Evolutionary conservation across 2,113 vertebrate species (phyloP).

Genomic region (Lepidothrix coronata): DNA sequence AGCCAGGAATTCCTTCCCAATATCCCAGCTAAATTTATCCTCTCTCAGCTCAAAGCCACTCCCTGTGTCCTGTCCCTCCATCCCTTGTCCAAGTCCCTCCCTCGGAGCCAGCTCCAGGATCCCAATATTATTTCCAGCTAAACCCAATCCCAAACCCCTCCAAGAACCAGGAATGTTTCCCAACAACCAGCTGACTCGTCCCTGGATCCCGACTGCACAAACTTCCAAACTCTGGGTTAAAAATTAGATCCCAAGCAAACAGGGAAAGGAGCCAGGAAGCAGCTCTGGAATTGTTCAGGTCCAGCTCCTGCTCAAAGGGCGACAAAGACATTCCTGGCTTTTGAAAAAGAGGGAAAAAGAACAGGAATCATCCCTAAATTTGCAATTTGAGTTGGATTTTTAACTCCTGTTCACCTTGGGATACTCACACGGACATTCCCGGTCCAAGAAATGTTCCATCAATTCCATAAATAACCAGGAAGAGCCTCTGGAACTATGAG

Average conservation of each 20-base stretch:
- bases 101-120: neutral
- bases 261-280: neutral
- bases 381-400: neutral
- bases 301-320: neutral
- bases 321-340: fast-evolving
- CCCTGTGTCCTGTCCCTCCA: neutral
- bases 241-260: neutral
- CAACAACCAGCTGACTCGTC: neutral
- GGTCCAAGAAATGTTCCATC: neutral
- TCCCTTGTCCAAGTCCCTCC: neutral
- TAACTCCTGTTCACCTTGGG: neutral
- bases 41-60: neutral
- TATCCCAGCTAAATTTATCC: neutral
- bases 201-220: fast-evolving
- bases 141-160: neutral
- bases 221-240: neutral
- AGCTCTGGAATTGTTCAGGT: neutral
- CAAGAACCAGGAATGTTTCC: neutral
- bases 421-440: neutral
- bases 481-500: neutral
- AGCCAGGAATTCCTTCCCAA: neutral
- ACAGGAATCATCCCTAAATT: neutral
- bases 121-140: neutral
- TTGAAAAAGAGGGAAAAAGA: neutral
- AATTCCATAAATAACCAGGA: neutral